Percentiles rank a stretch among this genome's conserved stretches.
Conservation (phyloP, 2,888 invertebrate species). For the Synanthedon formicaeformis region DNA sequence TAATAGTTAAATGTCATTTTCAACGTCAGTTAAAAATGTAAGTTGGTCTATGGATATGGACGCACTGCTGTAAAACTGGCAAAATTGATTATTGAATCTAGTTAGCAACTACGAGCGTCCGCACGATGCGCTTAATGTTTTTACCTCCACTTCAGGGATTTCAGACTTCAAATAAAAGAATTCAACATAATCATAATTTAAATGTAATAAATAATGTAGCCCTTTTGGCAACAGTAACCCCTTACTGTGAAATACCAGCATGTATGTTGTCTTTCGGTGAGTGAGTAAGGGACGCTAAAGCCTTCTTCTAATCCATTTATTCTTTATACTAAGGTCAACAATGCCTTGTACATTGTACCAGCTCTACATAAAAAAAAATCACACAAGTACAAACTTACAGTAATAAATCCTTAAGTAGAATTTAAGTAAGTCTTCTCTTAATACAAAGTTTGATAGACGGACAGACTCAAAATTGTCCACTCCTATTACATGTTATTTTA, state of each 20-base stretch:
- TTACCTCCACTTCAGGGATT: conserved; percentile 27
- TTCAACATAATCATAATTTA: not conserved
- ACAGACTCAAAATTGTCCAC: conserved; percentile 4
- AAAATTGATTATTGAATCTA: conserved; percentile 67
- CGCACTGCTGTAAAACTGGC: conserved; percentile 22
- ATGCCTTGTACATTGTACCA: no score
- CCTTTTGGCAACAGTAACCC: no score
- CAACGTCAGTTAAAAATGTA: not conserved
- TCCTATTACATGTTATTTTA: conserved; percentile 7
- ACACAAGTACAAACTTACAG: no score
- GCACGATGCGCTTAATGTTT: conserved; percentile 31
- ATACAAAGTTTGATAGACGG: not conserved
- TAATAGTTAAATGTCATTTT: not conserved
- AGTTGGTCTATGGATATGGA: conserved; percentile 15
- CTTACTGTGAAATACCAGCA: no score
- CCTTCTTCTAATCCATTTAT: no score
- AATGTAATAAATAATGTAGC: no score
- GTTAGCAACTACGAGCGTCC: conserved; percentile 55
- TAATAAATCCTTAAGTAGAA: no score
- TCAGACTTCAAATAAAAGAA: conserved; percentile 10
- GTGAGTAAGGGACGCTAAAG: no score
- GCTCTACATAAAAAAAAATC: no score
- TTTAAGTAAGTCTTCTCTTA: not conserved
- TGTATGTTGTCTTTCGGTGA: no score
- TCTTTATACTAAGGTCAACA: no score